A percentile compares a stretch with the other conserved stretches of the same genome.
Evolutionary conservation across 2,888 invertebrate species (phyloP).

Genomic region (Hydropsyche betteni): DNA sequence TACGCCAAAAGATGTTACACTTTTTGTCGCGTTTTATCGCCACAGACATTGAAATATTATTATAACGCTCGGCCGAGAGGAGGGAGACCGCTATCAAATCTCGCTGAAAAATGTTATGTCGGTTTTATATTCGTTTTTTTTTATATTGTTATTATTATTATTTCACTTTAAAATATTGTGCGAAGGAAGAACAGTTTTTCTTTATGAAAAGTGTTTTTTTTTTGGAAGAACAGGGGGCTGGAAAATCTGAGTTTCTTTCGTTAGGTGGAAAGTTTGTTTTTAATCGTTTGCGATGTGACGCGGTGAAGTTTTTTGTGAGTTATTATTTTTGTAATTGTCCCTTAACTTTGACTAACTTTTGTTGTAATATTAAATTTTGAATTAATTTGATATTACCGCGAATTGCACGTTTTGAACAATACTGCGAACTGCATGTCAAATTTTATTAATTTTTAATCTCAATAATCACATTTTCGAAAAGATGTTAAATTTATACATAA

Average conservation of each 20-base stretch:
- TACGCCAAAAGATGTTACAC: constrained; percentile 41
- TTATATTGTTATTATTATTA: neutral
- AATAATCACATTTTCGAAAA: too few relatives aligned
- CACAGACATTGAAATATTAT: constrained; percentile 43
- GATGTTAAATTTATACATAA: too few relatives aligned
- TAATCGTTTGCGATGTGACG: constrained; percentile 12
- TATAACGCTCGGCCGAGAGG: constrained; percentile 25
- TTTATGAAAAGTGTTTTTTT: neutral
- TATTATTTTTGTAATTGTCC: too few relatives aligned
- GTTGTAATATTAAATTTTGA: too few relatives aligned
- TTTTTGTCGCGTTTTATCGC: constrained; percentile 44
- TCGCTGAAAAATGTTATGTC: neutral
- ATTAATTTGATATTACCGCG: too few relatives aligned
- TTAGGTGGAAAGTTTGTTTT: neutral
- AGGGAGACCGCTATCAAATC: constrained; percentile 31
- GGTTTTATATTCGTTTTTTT: constrained; percentile 13
- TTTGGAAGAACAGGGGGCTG: neutral
- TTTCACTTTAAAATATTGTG: neutral
- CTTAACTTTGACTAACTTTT: too few relatives aligned
- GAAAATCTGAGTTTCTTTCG: neutral
- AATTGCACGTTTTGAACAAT: too few relatives aligned
- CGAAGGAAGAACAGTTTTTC: neutral
- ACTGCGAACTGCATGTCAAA: too few relatives aligned
- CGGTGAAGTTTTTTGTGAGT: neutral
- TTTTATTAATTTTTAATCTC: too few relatives aligned